Base-by-base conservation (phyloP, 2,113 vertebrate genomes). In the Engraulis encrasicolus region DNA sequence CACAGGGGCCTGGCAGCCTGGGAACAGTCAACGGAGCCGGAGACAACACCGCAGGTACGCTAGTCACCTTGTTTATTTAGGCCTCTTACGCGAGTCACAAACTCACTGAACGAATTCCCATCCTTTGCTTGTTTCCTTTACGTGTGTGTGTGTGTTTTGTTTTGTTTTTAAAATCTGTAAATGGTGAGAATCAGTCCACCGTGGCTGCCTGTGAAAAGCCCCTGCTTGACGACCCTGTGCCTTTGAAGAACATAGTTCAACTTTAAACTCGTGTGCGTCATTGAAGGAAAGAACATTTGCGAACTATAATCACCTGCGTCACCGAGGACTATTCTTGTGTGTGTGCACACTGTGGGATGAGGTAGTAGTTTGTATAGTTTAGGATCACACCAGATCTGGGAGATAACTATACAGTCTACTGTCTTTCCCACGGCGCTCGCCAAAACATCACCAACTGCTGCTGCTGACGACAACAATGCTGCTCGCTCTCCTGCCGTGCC, bases 321-420 rank as follows among this genome's bases (percentile, higher is more conserved):
- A 45, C 40, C 40, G 40, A 45, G 9, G 40, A 45, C 40, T 9
- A 74, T n/a, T 23, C 58, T 23, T 1, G 58, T 31, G 9, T 18
- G 23, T 20, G 36, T 87, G 95, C 93, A 90, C 94, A 93, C 94
- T 96, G 92, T 96, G 96, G 95, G 96, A 91, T 98, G 97, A 98
- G 97, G 97, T 98, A 98, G 97, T 98, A 98, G 97, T 97, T 98
- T 98, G 97, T 98, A 98, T 98, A 98, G 97, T 98, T 98, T 97
- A 97, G 96, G 97, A 97, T 97, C 96, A 97, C 95, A 98, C 96
- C 96, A 96, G 96, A 97, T 98, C 96, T 97, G 94, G 97, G 97
- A 97, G 97, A 97, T 98, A 98, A 98, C 97, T 98, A 98, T 98
- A 97, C 97, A 98, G 96, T 96, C 97, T 98, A 98, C 97, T 98